Evolutionary conservation across 2,888 invertebrate genomes (phyloP), one percentile per base, ranked within the genome.

Genomic region (Noctua comes): DNA sequence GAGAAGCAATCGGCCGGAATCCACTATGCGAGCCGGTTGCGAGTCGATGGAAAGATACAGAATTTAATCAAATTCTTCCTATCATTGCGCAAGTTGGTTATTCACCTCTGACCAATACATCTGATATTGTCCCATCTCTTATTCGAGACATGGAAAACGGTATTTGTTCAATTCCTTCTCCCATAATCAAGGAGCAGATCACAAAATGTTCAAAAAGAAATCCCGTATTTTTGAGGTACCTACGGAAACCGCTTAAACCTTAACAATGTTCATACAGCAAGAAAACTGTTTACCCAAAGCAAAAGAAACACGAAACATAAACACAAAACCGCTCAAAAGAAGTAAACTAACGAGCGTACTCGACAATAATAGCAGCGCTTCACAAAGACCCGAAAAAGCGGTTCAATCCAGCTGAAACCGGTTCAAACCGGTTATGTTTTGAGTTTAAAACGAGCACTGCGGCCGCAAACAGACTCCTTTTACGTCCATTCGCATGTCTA

Each of bases 381-480:
- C 40, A 82, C 68, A 74, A 68, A 68, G 62, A 24, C 27, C 54
- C 72, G 46, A 59, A 82, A 84, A 79, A 76, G 21, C 76, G 65
- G 73, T 72, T 46, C 57, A 72, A 77, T 77, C 84, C 68, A 66
- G 54, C 48, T 84, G 46, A 77, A 84, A 79, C 84, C 73, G 46
- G 68, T 65, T 77, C 43, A 65, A 79, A 79, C 84, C 79, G 46
- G 86, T 75, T 40, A 62, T 68, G 70, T 77, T 83, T 84, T 79
- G 75, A 82, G 78, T 86, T 84, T 70, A 31, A 86, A 82, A 86
- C 62, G 68, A 73, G 16, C 76, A 18, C 62, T 68, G 62, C 68
- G 51, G 57, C 40, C 65, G 72, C 71, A 76, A 76, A 73, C 74
- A 80, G 72, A 77, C 66, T 85, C 74, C 74, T 82, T 86, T 79